A percentile compares a stretch with the other conserved stretches of the same genome.
Conservation (phyloP, 2,797 vertebrate species). For the Graptemys geographica region DNA sequence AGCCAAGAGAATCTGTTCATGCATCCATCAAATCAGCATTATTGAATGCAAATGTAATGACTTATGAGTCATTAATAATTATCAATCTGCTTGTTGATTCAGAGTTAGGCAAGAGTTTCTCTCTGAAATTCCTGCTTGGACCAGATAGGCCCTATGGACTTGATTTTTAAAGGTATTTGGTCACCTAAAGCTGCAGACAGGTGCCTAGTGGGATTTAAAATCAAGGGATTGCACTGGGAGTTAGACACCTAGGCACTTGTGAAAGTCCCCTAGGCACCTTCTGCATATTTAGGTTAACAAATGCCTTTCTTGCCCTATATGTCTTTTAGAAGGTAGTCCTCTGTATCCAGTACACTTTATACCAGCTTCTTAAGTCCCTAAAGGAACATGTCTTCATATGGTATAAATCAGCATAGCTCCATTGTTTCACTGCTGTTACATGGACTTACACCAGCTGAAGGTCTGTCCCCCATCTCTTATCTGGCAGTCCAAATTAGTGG, state of each 20-base stretch:
- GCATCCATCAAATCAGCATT: slow-evolving; percentile 35
- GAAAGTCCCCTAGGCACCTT: too few species aligned
- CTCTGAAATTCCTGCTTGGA: not conserved
- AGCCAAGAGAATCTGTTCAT: not conserved
- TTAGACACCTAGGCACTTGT: too few species aligned
- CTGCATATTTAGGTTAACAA: too few species aligned
- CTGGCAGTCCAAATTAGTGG: not conserved
- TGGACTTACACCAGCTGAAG: not conserved
- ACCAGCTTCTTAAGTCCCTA: not conserved
- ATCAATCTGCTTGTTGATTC: not conserved
- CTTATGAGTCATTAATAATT: slow-evolving; percentile 33
- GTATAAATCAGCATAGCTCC: rapidly evolving
- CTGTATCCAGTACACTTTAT: not conserved
- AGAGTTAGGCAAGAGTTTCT: not conserved
- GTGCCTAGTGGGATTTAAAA: not conserved
- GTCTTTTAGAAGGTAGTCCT: not conserved
- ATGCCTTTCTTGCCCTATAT: too few species aligned
- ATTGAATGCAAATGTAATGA: slow-evolving; percentile 25
- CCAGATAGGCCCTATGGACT: not conserved
- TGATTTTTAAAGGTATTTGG: not conserved
- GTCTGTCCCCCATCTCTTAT: not conserved
- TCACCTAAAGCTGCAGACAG: not conserved
- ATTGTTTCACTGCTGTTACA: not conserved
- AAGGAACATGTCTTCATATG: not conserved
- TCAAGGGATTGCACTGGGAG: too few species aligned